phyloP scores from a whole-genome alignment of 2,888 invertebrate genomes.

The Yponomeuta evonymella region DNA sequence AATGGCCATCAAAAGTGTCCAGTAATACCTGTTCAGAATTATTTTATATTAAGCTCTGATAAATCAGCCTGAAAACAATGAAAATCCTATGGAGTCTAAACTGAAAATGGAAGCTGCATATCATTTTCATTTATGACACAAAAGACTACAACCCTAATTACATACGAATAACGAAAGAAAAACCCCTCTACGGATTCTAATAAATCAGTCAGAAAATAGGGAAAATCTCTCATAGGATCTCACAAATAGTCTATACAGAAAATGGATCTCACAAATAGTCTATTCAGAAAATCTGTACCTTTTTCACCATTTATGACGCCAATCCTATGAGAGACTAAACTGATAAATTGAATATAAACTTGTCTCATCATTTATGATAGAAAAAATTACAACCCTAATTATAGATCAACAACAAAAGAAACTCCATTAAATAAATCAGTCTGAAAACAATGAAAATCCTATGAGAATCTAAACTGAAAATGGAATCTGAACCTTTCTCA shows the following conservation, averaged over 20 bases:
- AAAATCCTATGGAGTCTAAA: background rate
- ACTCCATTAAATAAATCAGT: slow-evolving; percentile 10
- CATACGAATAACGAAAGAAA: slow-evolving; percentile 26
- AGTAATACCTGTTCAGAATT: too few relatives aligned
- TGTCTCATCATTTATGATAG: background rate
- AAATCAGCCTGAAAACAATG: background rate
- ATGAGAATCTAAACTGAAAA: background rate
- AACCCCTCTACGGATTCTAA: slow-evolving; percentile 6
- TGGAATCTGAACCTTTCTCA: background rate
- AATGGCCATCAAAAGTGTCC: background rate
- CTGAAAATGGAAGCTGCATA: background rate
- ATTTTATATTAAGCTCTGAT: too few relatives aligned
- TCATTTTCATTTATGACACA: background rate
- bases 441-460: background rate
- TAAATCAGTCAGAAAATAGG: too few relatives aligned
- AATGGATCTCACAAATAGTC: too few relatives aligned
- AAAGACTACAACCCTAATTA: slow-evolving; percentile 16
- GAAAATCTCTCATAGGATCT: too few relatives aligned
- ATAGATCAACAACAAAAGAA: slow-evolving; percentile 26
- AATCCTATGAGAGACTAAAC: too few relatives aligned
- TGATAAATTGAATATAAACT: too few relatives aligned
- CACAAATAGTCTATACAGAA: too few relatives aligned
- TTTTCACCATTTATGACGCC: too few relatives aligned
- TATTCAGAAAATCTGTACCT: too few relatives aligned
- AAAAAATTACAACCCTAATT: slow-evolving; percentile 15